These are phyloP conservation scores for Verasper variegatus DNA, from an alignment of 2,113 vertebrate genomes.

Conservation along the genomic window DNA sequence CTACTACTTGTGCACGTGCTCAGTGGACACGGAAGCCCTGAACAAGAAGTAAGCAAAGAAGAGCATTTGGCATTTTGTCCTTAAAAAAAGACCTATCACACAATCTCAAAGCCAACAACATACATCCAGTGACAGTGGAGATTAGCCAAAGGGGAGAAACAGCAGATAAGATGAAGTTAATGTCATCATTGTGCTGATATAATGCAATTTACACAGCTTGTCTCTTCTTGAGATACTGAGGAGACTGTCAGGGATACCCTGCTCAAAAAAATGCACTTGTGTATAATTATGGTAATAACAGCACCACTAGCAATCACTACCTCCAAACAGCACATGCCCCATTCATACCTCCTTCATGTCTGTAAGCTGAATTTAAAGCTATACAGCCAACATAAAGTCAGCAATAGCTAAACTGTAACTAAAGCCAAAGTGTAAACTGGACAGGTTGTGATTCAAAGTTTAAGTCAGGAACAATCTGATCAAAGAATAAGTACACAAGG, in stretches of 20 bases:
- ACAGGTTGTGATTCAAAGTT: background rate
- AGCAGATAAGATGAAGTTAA: background rate
- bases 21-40: background rate
- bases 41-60: background rate
- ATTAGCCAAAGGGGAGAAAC: background rate
- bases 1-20: slow-evolving; percentile 35
- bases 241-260: too few species aligned
- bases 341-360: too few species aligned
- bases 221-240: background rate
- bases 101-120: background rate
- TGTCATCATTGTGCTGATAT: background rate
- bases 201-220: background rate
- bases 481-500: too few species aligned
- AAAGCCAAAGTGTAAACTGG: too few species aligned
- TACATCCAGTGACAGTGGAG: background rate
- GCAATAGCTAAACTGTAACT: too few species aligned
- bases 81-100: background rate
- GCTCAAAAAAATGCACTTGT: background rate
- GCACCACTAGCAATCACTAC: too few species aligned
- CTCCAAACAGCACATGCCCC: too few species aligned
- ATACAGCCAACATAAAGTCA: too few species aligned
- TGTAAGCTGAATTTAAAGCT: too few species aligned
- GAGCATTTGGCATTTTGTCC: slow-evolving; percentile 7
- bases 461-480: background rate
- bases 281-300: background rate